Evolutionary conservation across 2,888 invertebrate genomes (phyloP).

Genomic region (Brachyopa scutellaris): DNA sequence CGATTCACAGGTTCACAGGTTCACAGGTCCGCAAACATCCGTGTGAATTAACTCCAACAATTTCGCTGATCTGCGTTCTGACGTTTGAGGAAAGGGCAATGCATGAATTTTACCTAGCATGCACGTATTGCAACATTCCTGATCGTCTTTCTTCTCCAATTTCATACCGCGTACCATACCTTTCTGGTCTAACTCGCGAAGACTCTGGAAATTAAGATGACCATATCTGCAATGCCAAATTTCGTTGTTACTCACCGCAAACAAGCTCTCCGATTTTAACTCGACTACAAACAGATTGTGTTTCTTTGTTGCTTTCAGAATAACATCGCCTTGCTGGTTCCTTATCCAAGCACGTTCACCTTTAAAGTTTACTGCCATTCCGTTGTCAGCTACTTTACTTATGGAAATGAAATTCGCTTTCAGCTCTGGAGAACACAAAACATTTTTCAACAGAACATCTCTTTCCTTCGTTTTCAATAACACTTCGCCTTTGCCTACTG

Average conservation of each 20-base stretch:
- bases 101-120: conserved; percentile 20
- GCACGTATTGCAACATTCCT: conserved; percentile 25
- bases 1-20: conserved; percentile 13
- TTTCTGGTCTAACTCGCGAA: conserved; percentile 19
- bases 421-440: conserved; percentile 32
- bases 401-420: conserved; percentile 55
- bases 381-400: conserved; percentile 32
- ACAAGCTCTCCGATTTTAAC: conserved; percentile 18
- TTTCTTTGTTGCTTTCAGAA: conserved; percentile 30
- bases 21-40: conserved; percentile 18
- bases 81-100: conserved; percentile 18
- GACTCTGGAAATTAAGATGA: conserved; percentile 19
- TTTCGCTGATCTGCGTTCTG: conserved; percentile 5
- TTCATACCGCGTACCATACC: conserved; percentile 31
- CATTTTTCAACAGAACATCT: conserved; percentile 18
- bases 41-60: conserved; percentile 8
- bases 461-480: conserved; percentile 10
- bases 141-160: not conserved
- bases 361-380: conserved; percentile 27
- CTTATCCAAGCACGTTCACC: conserved; percentile 9
- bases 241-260: conserved; percentile 24
- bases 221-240: conserved; percentile 27
- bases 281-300: conserved; percentile 39
- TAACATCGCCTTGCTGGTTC: conserved; percentile 20
- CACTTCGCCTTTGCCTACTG: conserved; percentile 31